Evolutionary conservation across 2,888 invertebrate genomes (phyloP).

Genomic region (Camptogramma bilineatum): DNA sequence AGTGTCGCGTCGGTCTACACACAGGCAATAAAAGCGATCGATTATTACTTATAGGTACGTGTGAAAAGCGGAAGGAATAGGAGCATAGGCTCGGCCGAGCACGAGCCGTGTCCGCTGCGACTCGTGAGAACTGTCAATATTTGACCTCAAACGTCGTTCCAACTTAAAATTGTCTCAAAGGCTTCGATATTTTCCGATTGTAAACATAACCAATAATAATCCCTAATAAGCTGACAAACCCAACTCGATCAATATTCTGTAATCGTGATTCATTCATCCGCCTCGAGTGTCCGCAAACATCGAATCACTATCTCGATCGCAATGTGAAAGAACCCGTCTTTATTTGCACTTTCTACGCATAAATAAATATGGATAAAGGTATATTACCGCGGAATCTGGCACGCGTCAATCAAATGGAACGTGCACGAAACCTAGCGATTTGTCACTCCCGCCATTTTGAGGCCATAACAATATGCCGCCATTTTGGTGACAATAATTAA

Average conservation of each 20-base stretch:
- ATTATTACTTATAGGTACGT: conserved; percentile 81
- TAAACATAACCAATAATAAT: conserved; percentile 70
- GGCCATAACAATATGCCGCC: conserved; percentile 78
- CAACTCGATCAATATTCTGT: conserved; percentile 34
- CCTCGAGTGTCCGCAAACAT: conserved; percentile 62
- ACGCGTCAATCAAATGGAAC: conserved; percentile 84
- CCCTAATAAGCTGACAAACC: conserved; percentile 27
- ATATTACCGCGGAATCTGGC: conserved; percentile 78
- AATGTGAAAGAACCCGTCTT: conserved; percentile 75
- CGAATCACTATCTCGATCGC: conserved; percentile 76
- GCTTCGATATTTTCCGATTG: conserved; percentile 80
- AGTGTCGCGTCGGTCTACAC: conserved; percentile 74
- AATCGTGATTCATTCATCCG: conserved; percentile 56
- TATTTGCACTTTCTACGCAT: conserved; percentile 84
- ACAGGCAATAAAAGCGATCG: conserved; percentile 83
- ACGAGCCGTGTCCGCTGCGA: conserved; percentile 71
- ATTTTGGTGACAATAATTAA: conserved; percentile 85
- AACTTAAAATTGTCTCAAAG: conserved; percentile 83
- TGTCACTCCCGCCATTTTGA: conserved; percentile 81
- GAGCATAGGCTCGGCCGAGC: conserved; percentile 60
- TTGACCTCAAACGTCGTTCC: conserved; percentile 70
- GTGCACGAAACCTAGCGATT: conserved; percentile 77
- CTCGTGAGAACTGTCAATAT: conserved; percentile 85
- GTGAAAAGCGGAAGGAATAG: conserved; percentile 84
- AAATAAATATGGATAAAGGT: conserved; percentile 81